phyloP scores from a whole-genome alignment of 2,113 vertebrate genomes.

The Macquaria australasica region DNA sequence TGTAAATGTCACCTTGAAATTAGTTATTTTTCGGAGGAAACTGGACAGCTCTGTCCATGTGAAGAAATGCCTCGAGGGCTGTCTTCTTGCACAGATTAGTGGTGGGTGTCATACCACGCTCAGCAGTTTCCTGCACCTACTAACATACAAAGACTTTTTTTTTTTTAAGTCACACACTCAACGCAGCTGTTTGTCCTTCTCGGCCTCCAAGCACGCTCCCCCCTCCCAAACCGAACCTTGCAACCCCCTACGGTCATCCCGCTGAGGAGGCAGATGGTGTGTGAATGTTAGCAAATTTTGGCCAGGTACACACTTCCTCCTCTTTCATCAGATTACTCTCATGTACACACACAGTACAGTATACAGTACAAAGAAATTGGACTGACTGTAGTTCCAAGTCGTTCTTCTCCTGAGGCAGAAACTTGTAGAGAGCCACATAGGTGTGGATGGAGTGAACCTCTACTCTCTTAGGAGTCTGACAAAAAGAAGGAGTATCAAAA shows the following conservation, averaged over 20 bases:
- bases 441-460: constrained; percentile 90
- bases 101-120: constrained; percentile 38
- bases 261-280: constrained; percentile 71
- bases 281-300: constrained; percentile 47
- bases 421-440: constrained; percentile 94
- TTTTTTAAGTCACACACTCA: constrained; percentile 43
- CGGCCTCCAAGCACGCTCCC: constrained; percentile 12
- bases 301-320: constrained; percentile 36
- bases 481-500: background rate
- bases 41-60: constrained; percentile 1
- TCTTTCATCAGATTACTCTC: constrained; percentile 24
- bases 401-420: constrained; percentile 92
- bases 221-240: constrained; percentile 33
- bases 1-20: background rate
- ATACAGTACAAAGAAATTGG: constrained; percentile 11
- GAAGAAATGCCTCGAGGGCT: background rate
- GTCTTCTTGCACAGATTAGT: constrained; percentile 37
- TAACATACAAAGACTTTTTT: constrained; percentile 32
- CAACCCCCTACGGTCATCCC: constrained; percentile 47
- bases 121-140: constrained; percentile 54
- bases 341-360: constrained; percentile 12
- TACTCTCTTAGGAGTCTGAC: constrained; percentile 76
- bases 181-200: constrained; percentile 63
- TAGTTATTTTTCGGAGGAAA: background rate
- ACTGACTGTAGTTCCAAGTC: constrained; percentile 94